Base-by-base conservation (phyloP, 2,888 invertebrate species). In the Napeogenes inachia region DNA sequence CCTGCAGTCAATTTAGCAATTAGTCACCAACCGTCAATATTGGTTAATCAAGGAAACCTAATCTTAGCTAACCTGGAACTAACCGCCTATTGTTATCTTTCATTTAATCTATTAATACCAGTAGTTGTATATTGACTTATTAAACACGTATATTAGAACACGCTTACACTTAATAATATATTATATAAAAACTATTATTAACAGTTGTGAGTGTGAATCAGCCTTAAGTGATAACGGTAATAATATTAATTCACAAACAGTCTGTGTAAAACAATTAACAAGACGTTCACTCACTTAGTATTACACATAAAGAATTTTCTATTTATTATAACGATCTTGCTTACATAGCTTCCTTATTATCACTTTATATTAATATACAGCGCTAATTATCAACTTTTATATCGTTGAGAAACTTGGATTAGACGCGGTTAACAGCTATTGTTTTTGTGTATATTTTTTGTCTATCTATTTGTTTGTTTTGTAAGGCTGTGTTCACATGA, bases 271-370 rank as follows among this genome's bases (percentile, higher is more conserved):
- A 74, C 80, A 85, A 85, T 87, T 84, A 85, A 81, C 80, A 78
- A 70, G 72, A 81, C 80, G 83, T 73, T 80, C 78, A 75, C 82
- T 80, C 80, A 79, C 82, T 85, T 85, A 84, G 83, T 84, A 81
- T 75, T 82, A 85, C 81, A 85, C 81, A 86, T 83, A 85, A 85
- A 84, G 82, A 85, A 85, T 84, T 84, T 82, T 85, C 81, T 81
- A 81, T 82, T 81, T 82, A 80, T 84, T 83, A 79, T 81, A 84
- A 85, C 80, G 80, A 84, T 85, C 82, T 83, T 83, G 84, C 85
- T 85, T 82, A 85, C 85, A 85, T 85, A 82, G 82, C 83, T 86
- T 86, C 87, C 85, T 87, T 85, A 86, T 87, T 87, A 87, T 84
- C 84, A 84, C 83, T 78, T 84, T 83, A 85, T 83, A 80, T 78